These are phyloP conservation scores for Stichopus horrens DNA, from an alignment of 53 echinoderm and acorn worm species.

Conservation along the genomic window DNA sequence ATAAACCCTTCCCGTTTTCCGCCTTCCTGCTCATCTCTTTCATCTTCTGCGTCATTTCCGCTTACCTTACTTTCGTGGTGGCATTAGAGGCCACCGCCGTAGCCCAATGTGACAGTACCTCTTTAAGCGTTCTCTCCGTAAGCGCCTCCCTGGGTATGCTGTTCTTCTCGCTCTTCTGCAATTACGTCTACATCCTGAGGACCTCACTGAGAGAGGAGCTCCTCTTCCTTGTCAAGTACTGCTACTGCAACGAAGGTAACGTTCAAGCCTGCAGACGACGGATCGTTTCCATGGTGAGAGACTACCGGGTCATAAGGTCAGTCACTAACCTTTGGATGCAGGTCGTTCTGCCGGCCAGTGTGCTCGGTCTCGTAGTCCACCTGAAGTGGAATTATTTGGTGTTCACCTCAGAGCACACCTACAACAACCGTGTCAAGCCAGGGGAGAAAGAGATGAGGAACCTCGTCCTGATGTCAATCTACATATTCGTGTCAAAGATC, in stretches of 20 bases:
- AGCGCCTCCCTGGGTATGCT: constrained; percentile 30
- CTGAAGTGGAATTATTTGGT: constrained; percentile 75
- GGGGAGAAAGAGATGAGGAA: neutral
- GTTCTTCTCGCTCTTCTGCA: constrained; percentile 61
- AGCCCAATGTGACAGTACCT: neutral
- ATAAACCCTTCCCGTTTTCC: neutral
- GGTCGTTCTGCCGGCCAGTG: constrained; percentile 59
- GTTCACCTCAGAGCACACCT: constrained; percentile 38
- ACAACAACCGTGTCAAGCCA: constrained; percentile 26
- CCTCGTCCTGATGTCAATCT: constrained; percentile 54
- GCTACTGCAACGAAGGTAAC: constrained; percentile 56
- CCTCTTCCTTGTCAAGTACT: constrained; percentile 64
- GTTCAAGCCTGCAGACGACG: constrained; percentile 67
- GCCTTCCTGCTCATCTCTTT: constrained; percentile 4
- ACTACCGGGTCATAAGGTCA: constrained; percentile 53
- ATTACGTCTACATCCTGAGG: constrained; percentile 60
- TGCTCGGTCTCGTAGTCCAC: constrained; percentile 76
- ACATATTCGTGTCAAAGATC: constrained; percentile 73
- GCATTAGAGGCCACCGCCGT: neutral
- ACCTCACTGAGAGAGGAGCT: constrained; percentile 63
- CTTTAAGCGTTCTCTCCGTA: neutral
- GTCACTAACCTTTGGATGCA: constrained; percentile 58
- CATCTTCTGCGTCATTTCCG: neutral
- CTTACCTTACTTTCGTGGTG: neutral
- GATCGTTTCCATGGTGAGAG: constrained; percentile 62